Conservation (phyloP, 2,888 invertebrate genomes). For the Meliscaeva auricollis region DNA sequence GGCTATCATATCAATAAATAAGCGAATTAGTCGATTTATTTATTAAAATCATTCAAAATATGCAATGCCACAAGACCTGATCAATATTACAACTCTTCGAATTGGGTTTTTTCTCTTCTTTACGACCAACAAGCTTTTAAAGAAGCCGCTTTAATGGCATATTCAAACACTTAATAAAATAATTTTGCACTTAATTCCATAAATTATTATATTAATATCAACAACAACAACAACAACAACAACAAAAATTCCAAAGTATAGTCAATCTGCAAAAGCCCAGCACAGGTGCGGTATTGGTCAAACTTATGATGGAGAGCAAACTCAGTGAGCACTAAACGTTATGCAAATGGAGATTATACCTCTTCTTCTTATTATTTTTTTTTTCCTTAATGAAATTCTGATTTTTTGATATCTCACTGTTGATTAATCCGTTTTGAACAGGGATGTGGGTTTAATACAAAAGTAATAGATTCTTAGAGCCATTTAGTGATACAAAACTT, state of each 20-base stretch:
- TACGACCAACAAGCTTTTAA: conserved; percentile 59
- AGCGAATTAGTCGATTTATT: conserved; percentile 60
- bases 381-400: conserved; percentile 61
- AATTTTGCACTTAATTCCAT: conserved; percentile 75
- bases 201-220: conserved; percentile 48
- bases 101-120: conserved; percentile 52
- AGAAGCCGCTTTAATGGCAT: conserved; percentile 68
- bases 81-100: conserved; percentile 19
- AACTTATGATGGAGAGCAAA: conserved; percentile 28
- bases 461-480: not conserved
- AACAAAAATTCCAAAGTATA: conserved; percentile 1
- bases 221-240: conserved; percentile 26
- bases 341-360: conserved; percentile 61
- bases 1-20: conserved; percentile 64
- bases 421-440: not conserved
- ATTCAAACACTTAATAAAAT: conserved; percentile 75
- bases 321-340: conserved; percentile 55
- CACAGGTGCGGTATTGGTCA: conserved; percentile 23
- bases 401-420: conserved; percentile 46
- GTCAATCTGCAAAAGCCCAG: conserved; percentile 7
- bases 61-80: conserved; percentile 37
- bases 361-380: conserved; percentile 46
- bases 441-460: not conserved
- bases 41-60: conserved; percentile 52
- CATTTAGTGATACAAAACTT: too few relatives aligned